Base-by-base conservation (phyloP, 2,888 invertebrate genomes). In the Hirtodrosophila cameraria region DNA sequence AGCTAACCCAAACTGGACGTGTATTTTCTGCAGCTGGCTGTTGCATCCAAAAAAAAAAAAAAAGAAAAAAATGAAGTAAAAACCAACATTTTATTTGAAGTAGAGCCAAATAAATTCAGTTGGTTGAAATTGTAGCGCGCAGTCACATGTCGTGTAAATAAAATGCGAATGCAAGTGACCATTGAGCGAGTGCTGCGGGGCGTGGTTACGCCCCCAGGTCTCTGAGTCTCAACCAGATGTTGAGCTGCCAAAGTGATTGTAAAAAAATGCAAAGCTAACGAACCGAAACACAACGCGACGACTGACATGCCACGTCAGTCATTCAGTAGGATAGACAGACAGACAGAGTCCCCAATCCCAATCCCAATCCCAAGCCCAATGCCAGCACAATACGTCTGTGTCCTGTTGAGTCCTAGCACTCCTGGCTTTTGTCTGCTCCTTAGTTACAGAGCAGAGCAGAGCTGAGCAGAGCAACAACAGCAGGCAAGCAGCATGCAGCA, bases 201-300 rank as follows among this genome's bases (percentile, higher is more conserved):
- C 59, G 64, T 68, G 55, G 67, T 6, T 4, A 20, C 58, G 41
- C 39, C 49, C 31, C 12, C 8, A 13, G 11, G 9, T n/a, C n/a
- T n/a, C n/a, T n/a, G n/a, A 6, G 12, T 36, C 42, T 46, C 46
- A 39, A 31, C 42, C 63, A 57, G 70, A 43, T 52, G 69, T 43
- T 55, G 63, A 61, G 46, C 67, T 80, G 74, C 52, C 86, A 86
- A 82, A 86, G 86, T 87, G 81, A 87, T 83, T 87, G 81, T 79
- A 76, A 75, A 71, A n/a, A 81, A 81, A 81, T 87, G 68, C 80
- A 79, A 82, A 82, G 63, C 80, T 81, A 81, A 87, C 86, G 86
- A 87, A 82, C 86, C 81, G 87, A 76, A 82, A 71, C 77, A 80
- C 83, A 85, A 85, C 79, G 83, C 83, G 77, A 67, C 81, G 80